Base-by-base conservation (phyloP, 2,888 invertebrate genomes). In the Bombylius major region DNA sequence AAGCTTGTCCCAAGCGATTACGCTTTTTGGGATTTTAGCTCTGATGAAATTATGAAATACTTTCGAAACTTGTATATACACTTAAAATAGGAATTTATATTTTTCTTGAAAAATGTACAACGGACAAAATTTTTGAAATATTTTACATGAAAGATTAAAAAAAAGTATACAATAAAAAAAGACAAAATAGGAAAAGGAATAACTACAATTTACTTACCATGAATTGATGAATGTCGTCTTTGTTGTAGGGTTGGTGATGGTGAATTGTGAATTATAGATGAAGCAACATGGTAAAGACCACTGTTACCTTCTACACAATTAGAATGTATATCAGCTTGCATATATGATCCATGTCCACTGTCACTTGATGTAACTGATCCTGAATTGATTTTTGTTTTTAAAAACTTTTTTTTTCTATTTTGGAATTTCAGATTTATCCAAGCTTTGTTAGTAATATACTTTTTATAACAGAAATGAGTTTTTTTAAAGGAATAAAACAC, bases 321-420 rank as follows among this genome's bases (percentile, higher is more conserved):
- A 50, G 63, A 62, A 59, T 64, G 62, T 51, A 59, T 61, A 56
- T 65, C 65, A 33, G 77, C 78, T 71, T 80, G 82, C 65, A 79
- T 76, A 70, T 86, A 86, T 56, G 88, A 88, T 66, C 89, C 88
- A 77, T 89, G 89, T 67, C 90, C 90, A 69, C 89, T 89, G 77
- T 90, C 93, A 75, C 90, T 92, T 67, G 93, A 93, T 65, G 92
- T 91, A 68, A 90, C 88, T 65, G 93, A 91, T 73, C 89, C 89
- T 82, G 72, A 44, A 44, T 36, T 32, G 23, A 8, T 23, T 11
- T 65, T 47, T 54, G 39, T 50, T 56, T 53, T 52, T 60, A 14
- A 33, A 47, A 23, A 23, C 44, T 33, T 57, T 55, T 57, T 55
- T 57, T 54, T 45, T 56, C 58, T 54, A 51, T 53, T 47, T 58